Evolutionary conservation across 2,113 vertebrate species (phyloP).

Genomic region (Phylloscopus whistleri): DNA sequence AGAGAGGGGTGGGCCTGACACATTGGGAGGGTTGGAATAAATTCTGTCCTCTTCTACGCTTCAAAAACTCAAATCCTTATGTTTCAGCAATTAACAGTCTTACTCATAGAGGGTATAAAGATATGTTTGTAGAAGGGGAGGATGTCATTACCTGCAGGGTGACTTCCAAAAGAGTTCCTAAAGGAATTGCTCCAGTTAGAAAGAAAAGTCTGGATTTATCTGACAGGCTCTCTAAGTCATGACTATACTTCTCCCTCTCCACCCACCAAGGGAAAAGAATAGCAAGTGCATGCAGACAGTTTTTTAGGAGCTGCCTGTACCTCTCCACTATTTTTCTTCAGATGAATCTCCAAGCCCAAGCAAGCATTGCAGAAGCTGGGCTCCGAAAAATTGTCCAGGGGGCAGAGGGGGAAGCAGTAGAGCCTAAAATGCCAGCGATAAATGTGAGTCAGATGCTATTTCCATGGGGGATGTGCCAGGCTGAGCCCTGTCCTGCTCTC

Average conservation of each 20-base stretch:
- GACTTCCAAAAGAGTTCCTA: neutral
- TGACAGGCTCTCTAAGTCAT: neutral
- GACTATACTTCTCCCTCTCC: neutral
- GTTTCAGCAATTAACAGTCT: neutral
- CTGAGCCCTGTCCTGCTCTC: neutral
- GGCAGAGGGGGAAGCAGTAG: fast-evolving
- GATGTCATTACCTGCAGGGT: neutral
- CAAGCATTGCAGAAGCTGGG: neutral
- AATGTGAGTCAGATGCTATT: neutral
- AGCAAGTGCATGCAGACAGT: neutral
- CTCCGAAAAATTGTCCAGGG: neutral
- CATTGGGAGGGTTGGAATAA: neutral
- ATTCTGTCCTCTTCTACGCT: neutral
- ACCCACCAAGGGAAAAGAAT: neutral
- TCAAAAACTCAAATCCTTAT: neutral
- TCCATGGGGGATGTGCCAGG: neutral
- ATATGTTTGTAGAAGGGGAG: neutral
- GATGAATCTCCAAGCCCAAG: neutral
- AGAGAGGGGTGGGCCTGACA: neutral
- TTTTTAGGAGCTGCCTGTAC: neutral
- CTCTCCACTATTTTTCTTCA: neutral
- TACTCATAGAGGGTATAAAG: neutral
- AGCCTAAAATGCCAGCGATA: neutral
- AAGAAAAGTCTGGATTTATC: neutral
- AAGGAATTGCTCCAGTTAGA: neutral